A percentile compares a stretch with the other conserved stretches of the same genome.
Evolutionary conservation across 2,113 vertebrate species (phyloP).

Genomic region (Suricata suricatta): DNA sequence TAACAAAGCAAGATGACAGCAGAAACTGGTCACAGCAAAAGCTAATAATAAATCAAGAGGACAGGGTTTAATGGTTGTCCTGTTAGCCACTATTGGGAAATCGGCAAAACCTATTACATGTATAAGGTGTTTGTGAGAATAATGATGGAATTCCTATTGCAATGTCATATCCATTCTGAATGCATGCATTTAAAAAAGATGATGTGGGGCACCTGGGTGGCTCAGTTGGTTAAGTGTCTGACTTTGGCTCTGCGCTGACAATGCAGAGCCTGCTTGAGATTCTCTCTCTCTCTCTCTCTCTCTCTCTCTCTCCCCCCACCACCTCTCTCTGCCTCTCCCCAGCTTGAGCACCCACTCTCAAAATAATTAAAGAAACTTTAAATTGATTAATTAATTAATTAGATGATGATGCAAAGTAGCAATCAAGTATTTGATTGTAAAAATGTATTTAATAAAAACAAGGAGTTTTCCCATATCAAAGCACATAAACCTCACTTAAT

Average conservation of each 20-base stretch:
- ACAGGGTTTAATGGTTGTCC: background rate
- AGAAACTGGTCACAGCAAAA: background rate
- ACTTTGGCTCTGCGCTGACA: no score
- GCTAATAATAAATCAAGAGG: background rate
- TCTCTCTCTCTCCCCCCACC: no score
- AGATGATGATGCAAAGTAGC: slow-evolving; percentile 6
- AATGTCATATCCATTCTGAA: background rate
- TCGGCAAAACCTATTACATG: background rate
- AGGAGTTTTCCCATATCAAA: background rate
- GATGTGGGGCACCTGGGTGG: background rate
- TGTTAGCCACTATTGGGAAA: background rate
- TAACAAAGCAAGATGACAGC: background rate
- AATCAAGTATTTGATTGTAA: background rate
- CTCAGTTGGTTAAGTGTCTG: no score
- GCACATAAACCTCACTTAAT: background rate
- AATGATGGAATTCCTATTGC: background rate
- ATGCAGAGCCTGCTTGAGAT: no score
- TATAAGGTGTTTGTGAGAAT: background rate
- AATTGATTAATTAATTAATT: no score
- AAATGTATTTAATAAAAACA: slow-evolving; percentile 36
- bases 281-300: no score
- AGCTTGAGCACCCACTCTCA: no score
- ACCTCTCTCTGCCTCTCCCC: no score
- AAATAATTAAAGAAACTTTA: no score
- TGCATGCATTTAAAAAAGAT: background rate